Evolutionary conservation across 2,113 vertebrate genomes (phyloP).

Genomic region (Phainopepla nitens): DNA sequence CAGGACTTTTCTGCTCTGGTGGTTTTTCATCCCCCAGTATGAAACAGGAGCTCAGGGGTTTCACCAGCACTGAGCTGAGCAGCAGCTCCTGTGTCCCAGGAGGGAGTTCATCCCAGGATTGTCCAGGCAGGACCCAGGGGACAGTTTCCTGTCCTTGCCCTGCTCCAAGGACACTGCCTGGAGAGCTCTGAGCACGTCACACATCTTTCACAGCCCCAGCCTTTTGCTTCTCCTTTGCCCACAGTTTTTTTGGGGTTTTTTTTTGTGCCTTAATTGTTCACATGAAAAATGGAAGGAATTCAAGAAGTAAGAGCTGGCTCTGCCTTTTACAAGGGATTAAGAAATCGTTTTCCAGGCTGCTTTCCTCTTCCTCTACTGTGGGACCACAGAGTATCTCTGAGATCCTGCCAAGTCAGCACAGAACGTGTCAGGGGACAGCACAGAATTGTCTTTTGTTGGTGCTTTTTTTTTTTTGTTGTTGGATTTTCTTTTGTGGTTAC

Average conservation of each 20-base stretch:
- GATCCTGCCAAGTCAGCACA: not conserved
- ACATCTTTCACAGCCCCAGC: not conserved
- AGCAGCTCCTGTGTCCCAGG: not conserved
- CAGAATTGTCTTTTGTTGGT: not conserved
- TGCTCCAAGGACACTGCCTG: not conserved
- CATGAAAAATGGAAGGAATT: not conserved
- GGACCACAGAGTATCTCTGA: not conserved
- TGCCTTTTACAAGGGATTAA: conserved; percentile 51
- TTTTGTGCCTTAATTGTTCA: not conserved
- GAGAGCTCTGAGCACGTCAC: not conserved
- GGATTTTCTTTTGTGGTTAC: not conserved
- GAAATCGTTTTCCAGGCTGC: not conserved
- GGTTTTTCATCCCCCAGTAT: not conserved
- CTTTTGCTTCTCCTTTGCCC: not conserved
- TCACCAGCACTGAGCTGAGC: not conserved
- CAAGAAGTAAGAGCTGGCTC: conserved; percentile 22
- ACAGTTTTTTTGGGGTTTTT: not conserved
- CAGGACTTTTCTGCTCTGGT: not conserved
- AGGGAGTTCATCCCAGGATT: not conserved
- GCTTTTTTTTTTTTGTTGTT: not conserved
- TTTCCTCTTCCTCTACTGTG: not conserved
- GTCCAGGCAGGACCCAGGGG: not conserved
- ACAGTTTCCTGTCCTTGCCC: not conserved
- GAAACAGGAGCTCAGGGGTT: not conserved
- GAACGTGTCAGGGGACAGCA: not conserved